A percentile compares a stretch with the other conserved stretches of the same genome.
These are phyloP conservation scores for Mylabris phalerata DNA, from an alignment of 1,140 invertebrate species.

Conservation along the genomic window DNA sequence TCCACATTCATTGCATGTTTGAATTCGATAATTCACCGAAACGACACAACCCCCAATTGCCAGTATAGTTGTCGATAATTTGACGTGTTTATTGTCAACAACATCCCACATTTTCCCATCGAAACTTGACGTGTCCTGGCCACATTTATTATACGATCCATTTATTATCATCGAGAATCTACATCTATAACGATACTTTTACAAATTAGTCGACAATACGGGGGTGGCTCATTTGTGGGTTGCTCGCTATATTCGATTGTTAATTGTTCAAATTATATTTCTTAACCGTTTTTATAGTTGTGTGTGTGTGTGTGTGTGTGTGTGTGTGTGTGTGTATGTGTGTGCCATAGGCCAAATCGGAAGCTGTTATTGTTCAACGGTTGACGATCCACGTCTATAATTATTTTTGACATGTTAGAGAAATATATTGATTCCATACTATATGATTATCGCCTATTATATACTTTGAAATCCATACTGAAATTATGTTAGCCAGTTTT, in stretches of 20 bases:
- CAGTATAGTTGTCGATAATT: not conserved
- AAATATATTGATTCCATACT: slow-evolving; percentile 24
- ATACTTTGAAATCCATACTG: slow-evolving; percentile 23
- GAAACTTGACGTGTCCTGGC: slow-evolving; percentile 25
- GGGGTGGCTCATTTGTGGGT: no score
- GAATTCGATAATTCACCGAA: no score
- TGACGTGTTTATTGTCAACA: slow-evolving; percentile 21
- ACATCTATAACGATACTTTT: no score
- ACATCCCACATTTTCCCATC: slow-evolving; percentile 25
- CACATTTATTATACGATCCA: slow-evolving; percentile 30
- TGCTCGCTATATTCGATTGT: no score
- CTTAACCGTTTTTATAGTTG: not conserved
- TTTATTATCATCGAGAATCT: slow-evolving; percentile 20
- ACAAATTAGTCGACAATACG: no score
- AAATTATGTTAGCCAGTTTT: slow-evolving; percentile 11
- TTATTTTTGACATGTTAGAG: slow-evolving; percentile 25
- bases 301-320: no score
- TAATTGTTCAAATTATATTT: not conserved
- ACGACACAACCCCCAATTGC: no score
- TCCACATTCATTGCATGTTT: no score
- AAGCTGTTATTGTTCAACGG: slow-evolving; percentile 11
- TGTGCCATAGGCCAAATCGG: slow-evolving; percentile 18
- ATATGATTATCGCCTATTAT: slow-evolving; percentile 25
- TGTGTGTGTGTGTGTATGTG: not conserved
- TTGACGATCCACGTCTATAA: slow-evolving; percentile 17